Base-by-base conservation (phyloP, 2,113 vertebrate genomes). In the Brachypodius melanocephalos region DNA sequence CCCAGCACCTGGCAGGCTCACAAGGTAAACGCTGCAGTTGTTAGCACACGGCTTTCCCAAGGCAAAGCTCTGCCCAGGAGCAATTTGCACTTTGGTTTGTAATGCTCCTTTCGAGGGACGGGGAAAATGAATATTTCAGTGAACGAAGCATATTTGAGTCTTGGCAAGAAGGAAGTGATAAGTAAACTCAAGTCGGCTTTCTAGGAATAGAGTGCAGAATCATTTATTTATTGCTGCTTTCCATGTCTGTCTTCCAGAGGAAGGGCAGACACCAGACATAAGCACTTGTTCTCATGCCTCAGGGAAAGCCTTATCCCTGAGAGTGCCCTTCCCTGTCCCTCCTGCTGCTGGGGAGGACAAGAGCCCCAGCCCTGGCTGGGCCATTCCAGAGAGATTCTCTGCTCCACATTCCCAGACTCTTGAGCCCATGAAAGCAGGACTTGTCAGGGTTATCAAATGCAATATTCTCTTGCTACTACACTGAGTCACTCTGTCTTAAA, bases 51-150 rank as follows among this genome's bases (percentile, higher is more conserved):
- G 85, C 80, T 94, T 83, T 91, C 89, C 59, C 5, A 4, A 57
- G 63, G 89, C 67, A 65, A 58, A 83, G 73, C 66, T 46, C 54
- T 69, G 67, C 52, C 87, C 6, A 34, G 71, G 14, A 94, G 80
- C 91, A 28, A 73, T 95, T 46, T 72, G 68, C 2, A 5, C 49
- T 88, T 92, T 38, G 21, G 36, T 83, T 61, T 84, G 61, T 77
- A 59, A 80, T 9, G 19, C 46, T 95, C 24, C 89, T 73, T 91
- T 79, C 68, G 71, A 69, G 62, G 61, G 57, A 69, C 0, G 0
- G 59, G 67, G 32, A 19, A 32, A 90, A 91, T 77, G 52, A 95
- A 32, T 95, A 93, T 95, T 96, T 90, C 85, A 97, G 67, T 55
- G 62, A 84, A 80, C 1, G 25, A 88, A 94, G 63, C 48, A 16